A percentile compares a stretch with the other conserved stretches of the same genome.
Evolutionary conservation across 64 coral and sea anemone species (phyloP).

Genomic region (Catalaphyllia jardinei): DNA sequence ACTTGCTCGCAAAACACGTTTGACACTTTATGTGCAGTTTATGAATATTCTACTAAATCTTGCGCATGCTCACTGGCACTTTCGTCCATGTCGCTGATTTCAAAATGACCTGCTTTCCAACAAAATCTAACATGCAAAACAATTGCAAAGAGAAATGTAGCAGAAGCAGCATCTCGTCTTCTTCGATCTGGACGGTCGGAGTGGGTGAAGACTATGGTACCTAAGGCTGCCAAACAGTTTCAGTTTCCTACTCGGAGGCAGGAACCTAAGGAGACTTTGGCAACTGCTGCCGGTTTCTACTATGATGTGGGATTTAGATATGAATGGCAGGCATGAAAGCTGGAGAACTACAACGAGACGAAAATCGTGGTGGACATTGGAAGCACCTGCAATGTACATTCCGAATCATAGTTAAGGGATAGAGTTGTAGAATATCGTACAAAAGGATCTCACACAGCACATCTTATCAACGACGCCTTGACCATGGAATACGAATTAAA

Average conservation of each 20-base stretch:
- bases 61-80: too few relatives aligned
- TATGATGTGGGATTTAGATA: neutral
- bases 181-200: neutral
- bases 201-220: neutral
- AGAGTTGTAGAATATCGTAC: constrained; percentile 13
- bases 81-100: too few relatives aligned
- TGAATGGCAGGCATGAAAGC: neutral
- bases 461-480: constrained; percentile 14
- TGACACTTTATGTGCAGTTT: too few relatives aligned
- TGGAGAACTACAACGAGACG: neutral
- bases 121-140: too few relatives aligned
- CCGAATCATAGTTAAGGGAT: neutral
- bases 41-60: too few relatives aligned
- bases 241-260: neutral
- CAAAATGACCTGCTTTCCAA: too few relatives aligned
- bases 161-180: too few relatives aligned
- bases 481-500: constrained; percentile 7
- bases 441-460: neutral
- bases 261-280: too few relatives aligned
- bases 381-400: neutral
- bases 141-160: too few relatives aligned
- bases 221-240: neutral
- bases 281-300: neutral
- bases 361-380: neutral
- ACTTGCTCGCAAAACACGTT: too few relatives aligned